Percentiles rank a stretch among this genome's conserved stretches.
Evolutionary conservation across 1,140 invertebrate species (phyloP).

Genomic region (Achroia grisella): DNA sequence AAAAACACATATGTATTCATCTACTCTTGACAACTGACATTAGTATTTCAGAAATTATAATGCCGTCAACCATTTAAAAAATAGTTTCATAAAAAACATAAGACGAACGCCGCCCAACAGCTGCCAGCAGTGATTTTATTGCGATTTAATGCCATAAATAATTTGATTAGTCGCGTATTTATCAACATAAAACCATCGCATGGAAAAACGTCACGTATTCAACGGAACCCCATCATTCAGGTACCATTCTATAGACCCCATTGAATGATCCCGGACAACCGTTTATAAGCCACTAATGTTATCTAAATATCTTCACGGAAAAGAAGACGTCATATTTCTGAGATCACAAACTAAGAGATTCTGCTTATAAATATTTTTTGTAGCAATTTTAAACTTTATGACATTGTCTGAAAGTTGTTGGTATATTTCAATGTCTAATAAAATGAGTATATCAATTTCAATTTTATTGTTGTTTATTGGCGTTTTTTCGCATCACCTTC

Average conservation of each 20-base stretch:
- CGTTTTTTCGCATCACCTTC: constrained; percentile 45
- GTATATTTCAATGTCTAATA: background rate
- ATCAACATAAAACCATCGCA: constrained; percentile 60
- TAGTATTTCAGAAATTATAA: too few relatives aligned
- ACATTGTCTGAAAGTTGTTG: background rate
- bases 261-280: constrained; percentile 40
- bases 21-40: too few relatives aligned
- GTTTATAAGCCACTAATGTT: constrained; percentile 71
- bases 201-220: constrained; percentile 66
- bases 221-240: constrained; percentile 19
- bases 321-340: constrained; percentile 48
- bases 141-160: constrained; percentile 69
- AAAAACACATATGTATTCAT: too few relatives aligned
- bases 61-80: background rate
- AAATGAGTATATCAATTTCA: constrained; percentile 10
- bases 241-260: constrained; percentile 19
- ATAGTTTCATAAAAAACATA: background rate
- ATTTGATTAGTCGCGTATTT: constrained; percentile 72
- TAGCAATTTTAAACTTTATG: constrained; percentile 16
- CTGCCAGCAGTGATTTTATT: constrained; percentile 50
- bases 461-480: constrained; percentile 49
- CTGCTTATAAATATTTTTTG: background rate
- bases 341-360: background rate
- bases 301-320: constrained; percentile 59
- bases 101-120: constrained; percentile 19